Evolutionary conservation across 1,140 invertebrate species (phyloP), one percentile per base, ranked within the genome.

Genomic region (Camponotus pennsylvanicus): DNA sequence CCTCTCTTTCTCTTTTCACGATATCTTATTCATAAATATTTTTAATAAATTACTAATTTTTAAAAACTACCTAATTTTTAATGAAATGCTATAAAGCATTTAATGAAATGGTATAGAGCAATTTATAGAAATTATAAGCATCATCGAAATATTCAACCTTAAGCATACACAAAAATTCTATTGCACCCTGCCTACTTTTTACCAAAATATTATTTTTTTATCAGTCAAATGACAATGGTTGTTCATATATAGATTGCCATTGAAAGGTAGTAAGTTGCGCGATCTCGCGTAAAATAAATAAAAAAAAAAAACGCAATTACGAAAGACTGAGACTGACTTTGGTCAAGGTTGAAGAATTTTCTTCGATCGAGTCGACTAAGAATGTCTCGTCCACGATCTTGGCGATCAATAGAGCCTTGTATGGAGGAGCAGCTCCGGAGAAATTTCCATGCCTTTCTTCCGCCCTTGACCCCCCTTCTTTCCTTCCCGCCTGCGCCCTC

Each of bases 321-420:
- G 15, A 42, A 32, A 37, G 13, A 78, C 9, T 42, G 34, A 9
- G 7, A 32, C 9, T 42, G 34, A 9, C 21, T 57, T 73, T 27
- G 57, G 45, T 73, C 55, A 82, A 82, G 52, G 27, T 82, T 55
- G 67, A 73, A 18, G 4, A 82, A n/a, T 21, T 13, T 82, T 61
- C 27, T 32, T 59, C 27, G 40, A 9, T 15, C 55, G 18, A 61
- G 18, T 75, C 70, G 21, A 55, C 32, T 32, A 27, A 18, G 18
- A 34, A 18, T n/a, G 69, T 85, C 70, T 89, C 63, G 61, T 71
- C 37, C 89, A 70, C 86, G 89, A 92, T 93, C 91, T 93, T 92
- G 90, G 93, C 93, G 93, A 94, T 93, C 93, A 90, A 92, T 92
- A 88, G 85, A 88, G 85, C 89, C 88, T 86, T 78, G 86, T 83